Evolutionary conservation across 2,888 invertebrate genomes (phyloP).

Genomic region (Mimumesa dahlbomi): DNA sequence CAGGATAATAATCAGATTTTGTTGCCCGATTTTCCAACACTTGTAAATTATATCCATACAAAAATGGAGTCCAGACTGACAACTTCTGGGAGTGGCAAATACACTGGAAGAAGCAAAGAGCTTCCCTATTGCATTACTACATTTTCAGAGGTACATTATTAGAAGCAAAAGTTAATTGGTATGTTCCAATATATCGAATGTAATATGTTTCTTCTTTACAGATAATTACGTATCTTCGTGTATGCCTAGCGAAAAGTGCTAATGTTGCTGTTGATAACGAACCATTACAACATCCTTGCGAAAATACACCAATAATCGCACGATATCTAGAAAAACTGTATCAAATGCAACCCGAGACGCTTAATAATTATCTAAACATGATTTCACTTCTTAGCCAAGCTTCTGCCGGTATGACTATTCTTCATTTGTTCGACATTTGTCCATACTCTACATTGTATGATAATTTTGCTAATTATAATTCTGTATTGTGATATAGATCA

Average conservation of each 20-base stretch:
- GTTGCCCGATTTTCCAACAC: conserved; percentile 87
- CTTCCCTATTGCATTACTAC: conserved; percentile 87
- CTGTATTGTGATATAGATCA: conserved; percentile 80
- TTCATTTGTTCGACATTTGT: no score
- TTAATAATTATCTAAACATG: conserved; percentile 86
- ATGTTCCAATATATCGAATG: neutral
- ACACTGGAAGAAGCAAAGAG: conserved; percentile 85
- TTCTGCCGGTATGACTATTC: conserved; percentile 83
- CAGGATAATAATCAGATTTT: conserved; percentile 78
- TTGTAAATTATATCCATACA: conserved; percentile 86
- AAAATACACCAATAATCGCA: conserved; percentile 85
- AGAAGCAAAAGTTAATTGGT: neutral
- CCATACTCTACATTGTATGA: no score
- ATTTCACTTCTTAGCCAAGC: conserved; percentile 85
- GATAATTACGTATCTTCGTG: conserved; percentile 89
- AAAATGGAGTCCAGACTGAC: conserved; percentile 72
- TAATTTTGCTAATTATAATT: neutral
- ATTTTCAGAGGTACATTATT: conserved; percentile 85
- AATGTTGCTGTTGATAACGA: conserved; percentile 81
- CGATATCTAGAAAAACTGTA: conserved; percentile 84
- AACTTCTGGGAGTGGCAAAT: conserved; percentile 81
- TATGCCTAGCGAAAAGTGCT: conserved; percentile 87
- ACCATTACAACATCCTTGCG: conserved; percentile 83
- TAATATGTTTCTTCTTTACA: conserved; percentile 76
- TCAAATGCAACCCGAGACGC: conserved; percentile 82